Conservation (phyloP, 2,888 invertebrate genomes). For the Macrosoma leucophasiata region DNA sequence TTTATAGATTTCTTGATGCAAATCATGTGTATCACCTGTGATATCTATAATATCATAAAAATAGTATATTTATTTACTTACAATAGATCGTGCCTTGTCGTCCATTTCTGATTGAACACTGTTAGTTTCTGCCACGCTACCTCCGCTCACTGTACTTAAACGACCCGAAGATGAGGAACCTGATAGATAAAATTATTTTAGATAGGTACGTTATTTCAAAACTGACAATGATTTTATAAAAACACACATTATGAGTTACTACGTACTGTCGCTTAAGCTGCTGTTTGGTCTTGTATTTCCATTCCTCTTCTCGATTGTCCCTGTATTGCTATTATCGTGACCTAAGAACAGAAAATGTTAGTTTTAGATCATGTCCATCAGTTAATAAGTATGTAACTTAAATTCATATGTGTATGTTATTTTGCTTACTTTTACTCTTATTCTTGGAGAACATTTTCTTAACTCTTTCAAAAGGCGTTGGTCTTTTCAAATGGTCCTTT, state of each 20-base stretch:
- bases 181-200: slow-evolving; percentile 31
- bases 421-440: slow-evolving; percentile 66
- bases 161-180: slow-evolving; percentile 89
- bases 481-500: slow-evolving; percentile 83
- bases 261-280: slow-evolving; percentile 68
- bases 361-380: not conserved
- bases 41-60: no score
- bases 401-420: not conserved
- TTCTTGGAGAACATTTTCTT: slow-evolving; percentile 83
- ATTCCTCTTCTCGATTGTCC: slow-evolving; percentile 62
- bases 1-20: no score
- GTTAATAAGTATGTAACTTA: not conserved
- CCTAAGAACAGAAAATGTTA: slow-evolving; percentile 37
- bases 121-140: slow-evolving; percentile 85
- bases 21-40: no score
- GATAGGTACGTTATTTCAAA: not conserved
- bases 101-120: slow-evolving; percentile 91
- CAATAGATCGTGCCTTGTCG: slow-evolving; percentile 76
- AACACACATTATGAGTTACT: not conserved
- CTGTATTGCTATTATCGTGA: slow-evolving; percentile 45
- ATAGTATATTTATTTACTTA: slow-evolving; percentile 36
- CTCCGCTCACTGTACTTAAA: slow-evolving; percentile 87
- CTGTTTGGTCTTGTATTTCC: slow-evolving; percentile 66
- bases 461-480: slow-evolving; percentile 87
- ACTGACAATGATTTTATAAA: not conserved